Conservation (phyloP, 2,888 invertebrate species). For the Zhengitettix transpicula region DNA sequence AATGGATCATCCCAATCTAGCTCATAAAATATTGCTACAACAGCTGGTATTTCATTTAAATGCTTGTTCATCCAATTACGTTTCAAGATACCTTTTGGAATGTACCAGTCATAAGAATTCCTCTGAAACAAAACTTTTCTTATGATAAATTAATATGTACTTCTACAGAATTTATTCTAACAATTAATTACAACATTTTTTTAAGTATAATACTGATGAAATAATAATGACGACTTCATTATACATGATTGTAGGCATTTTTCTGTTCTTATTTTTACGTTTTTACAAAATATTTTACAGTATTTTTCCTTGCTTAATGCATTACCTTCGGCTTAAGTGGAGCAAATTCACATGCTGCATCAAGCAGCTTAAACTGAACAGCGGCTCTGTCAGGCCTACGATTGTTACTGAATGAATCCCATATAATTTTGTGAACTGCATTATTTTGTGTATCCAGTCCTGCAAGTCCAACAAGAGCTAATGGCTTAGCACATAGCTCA, state of each 20-base stretch:
- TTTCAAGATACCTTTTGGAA: slow-evolving; percentile 85
- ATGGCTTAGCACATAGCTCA: slow-evolving; percentile 68
- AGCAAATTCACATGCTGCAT: slow-evolving; percentile 74
- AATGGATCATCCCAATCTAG: slow-evolving; percentile 91
- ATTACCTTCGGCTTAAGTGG: slow-evolving; percentile 54
- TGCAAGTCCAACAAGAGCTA: slow-evolving; percentile 72
- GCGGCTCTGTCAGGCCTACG: slow-evolving; percentile 66
- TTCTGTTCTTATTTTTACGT: no score
- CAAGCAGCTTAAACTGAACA: slow-evolving; percentile 66
- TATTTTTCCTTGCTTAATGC: neutral
- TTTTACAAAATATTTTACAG: no score
- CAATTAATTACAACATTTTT: no score
- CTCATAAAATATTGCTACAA: slow-evolving; percentile 89
- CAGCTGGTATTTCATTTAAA: slow-evolving; percentile 72
- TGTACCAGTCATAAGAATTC: slow-evolving; percentile 87
- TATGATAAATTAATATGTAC: no score
- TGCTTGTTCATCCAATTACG: slow-evolving; percentile 93
- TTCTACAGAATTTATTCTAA: no score
- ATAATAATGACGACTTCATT: no score
- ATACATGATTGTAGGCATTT: no score
- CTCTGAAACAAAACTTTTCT: slow-evolving; percentile 30
- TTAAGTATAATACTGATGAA: no score
- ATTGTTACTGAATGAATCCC: slow-evolving; percentile 81
- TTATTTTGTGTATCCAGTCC: slow-evolving; percentile 76
- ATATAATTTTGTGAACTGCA: slow-evolving; percentile 75